A percentile compares a stretch with the other conserved stretches of the same genome.
These are phyloP conservation scores for Ageneiosus marmoratus DNA, from an alignment of 2,113 vertebrate genomes.

Conservation along the genomic window DNA sequence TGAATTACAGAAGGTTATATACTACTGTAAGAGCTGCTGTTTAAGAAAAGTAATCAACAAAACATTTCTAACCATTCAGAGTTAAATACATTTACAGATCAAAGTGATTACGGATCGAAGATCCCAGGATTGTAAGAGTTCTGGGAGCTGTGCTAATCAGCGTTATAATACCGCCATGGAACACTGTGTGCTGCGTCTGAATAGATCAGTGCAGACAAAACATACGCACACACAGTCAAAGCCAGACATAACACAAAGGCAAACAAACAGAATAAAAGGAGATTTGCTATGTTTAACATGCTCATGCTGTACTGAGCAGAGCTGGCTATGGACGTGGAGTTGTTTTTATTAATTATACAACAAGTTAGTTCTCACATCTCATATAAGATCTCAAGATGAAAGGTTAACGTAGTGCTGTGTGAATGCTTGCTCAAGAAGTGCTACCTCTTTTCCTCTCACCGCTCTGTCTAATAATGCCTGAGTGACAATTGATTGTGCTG, in stretches of 20 bases:
- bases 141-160: background rate
- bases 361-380: background rate
- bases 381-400: background rate
- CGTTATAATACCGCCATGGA: background rate
- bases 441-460: background rate
- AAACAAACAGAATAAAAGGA: background rate
- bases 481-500: background rate
- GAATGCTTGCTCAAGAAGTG: background rate
- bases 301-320: background rate
- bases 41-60: background rate
- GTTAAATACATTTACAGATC: background rate
- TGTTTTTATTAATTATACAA: constrained; percentile 3
- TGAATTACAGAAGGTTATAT: background rate
- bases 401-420: background rate
- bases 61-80: background rate
- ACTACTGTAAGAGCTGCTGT: background rate
- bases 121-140: too few species aligned
- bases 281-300: background rate
- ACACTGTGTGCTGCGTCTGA: background rate
- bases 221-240: background rate
- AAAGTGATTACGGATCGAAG: too few species aligned
- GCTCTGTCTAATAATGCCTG: background rate
- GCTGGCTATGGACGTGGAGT: background rate
- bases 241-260: constrained; percentile 14
- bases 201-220: constrained; percentile 11